Conservation (phyloP, 2,113 vertebrate species). For the Tupaia tana region DNA sequence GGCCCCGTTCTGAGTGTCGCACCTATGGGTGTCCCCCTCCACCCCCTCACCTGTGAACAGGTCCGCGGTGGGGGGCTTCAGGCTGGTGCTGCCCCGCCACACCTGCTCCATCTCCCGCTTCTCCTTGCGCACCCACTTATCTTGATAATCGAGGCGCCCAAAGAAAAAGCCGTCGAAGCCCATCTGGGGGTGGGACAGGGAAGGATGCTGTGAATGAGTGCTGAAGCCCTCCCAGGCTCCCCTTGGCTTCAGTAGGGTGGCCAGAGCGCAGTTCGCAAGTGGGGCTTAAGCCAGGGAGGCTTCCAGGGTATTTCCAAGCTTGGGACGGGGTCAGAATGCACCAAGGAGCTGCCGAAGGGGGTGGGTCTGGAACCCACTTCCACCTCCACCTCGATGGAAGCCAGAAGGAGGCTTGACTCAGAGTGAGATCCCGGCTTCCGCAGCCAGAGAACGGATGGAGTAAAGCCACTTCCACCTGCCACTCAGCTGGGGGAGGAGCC, state of each 20-base stretch:
- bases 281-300: background rate
- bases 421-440: background rate
- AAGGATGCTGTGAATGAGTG: background rate
- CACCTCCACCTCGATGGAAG: background rate
- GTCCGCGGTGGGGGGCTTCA: slow-evolving; percentile 87
- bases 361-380: background rate
- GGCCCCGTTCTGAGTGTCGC: background rate
- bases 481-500: background rate
- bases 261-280: background rate
- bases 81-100: slow-evolving; percentile 91
- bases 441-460: background rate
- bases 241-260: background rate
- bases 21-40: background rate
- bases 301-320: background rate
- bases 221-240: background rate
- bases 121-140: slow-evolving; percentile 83
- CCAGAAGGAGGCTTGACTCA: background rate
- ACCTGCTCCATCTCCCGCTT: slow-evolving; percentile 90
- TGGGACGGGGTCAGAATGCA: background rate
- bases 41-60: slow-evolving; percentile 91
- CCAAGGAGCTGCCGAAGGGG: background rate
- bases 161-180: slow-evolving; percentile 95
- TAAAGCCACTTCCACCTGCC: background rate
- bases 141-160: slow-evolving; percentile 94
- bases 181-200: slow-evolving; percentile 86